A percentile compares a stretch with the other conserved stretches of the same genome.
Conservation (phyloP, 2,888 invertebrate genomes). For the Lingula anatina region DNA sequence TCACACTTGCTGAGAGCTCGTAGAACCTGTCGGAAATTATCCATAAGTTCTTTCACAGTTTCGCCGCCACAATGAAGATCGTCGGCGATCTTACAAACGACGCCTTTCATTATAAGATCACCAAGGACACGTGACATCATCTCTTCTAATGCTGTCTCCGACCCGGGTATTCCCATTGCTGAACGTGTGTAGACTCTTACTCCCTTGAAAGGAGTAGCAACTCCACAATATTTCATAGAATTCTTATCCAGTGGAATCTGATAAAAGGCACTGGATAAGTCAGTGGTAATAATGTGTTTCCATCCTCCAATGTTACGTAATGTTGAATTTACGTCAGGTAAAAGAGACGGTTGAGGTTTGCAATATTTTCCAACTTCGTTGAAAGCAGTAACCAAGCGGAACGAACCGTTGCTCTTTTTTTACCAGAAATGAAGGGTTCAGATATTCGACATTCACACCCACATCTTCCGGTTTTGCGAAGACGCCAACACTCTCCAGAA, state of each 20-base stretch:
- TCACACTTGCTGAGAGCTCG: too few species aligned
- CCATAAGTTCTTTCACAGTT: constrained; percentile 1
- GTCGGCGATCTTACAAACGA: constrained; percentile 14
- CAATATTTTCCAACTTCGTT: constrained; percentile 8
- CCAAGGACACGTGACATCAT: constrained; percentile 18
- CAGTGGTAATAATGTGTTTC: constrained; percentile 18
- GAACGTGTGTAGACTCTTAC: constrained; percentile 18
- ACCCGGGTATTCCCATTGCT: constrained; percentile 25
- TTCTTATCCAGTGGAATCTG: constrained; percentile 17
- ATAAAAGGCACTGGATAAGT: constrained; percentile 17
- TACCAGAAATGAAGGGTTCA: constrained; percentile 23
- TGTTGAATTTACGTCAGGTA: constrained; percentile 9
- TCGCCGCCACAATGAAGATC: constrained; percentile 10
- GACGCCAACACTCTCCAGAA: constrained; percentile 19
- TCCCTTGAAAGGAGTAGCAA: constrained; percentile 19
- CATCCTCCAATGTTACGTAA: constrained; percentile 14
- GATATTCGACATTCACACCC: constrained; percentile 15
- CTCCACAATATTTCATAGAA: constrained; percentile 22
- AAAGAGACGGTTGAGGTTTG: constrained; percentile 11
- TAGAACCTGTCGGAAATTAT: too few species aligned
- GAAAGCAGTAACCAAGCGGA: constrained; percentile 10
- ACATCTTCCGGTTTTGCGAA: constrained; percentile 14
- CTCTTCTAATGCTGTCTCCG: constrained; percentile 21
- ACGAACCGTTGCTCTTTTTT: constrained; percentile 15
- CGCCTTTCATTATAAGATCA: constrained; percentile 7